These are phyloP conservation scores for Bubo blakistoni DNA, from an alignment of 2,113 vertebrate species.

Conservation along the genomic window DNA sequence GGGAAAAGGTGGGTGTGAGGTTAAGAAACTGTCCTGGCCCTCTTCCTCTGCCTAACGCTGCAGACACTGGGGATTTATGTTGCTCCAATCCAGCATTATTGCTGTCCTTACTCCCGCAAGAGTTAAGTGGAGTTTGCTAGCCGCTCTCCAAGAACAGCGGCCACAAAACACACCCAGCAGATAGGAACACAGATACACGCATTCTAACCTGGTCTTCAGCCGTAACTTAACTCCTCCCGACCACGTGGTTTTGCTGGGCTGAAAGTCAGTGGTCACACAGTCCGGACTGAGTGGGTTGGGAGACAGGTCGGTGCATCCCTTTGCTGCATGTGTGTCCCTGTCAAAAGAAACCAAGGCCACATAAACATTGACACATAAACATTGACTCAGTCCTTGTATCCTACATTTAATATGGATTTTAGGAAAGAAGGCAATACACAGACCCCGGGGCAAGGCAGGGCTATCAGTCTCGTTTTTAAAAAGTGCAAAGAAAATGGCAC, in stretches of 20 bases:
- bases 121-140: neutral
- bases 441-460: neutral
- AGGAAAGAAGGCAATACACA: neutral
- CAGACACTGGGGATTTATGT: accelerated
- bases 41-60: accelerated
- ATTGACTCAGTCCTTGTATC: neutral
- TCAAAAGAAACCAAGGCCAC: neutral
- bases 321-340: slow-evolving; percentile 68
- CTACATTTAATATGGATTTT: neutral
- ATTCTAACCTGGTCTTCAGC: slow-evolving; percentile 70
- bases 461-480: neutral
- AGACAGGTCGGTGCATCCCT: neutral
- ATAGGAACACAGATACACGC: accelerated
- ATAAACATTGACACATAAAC: neutral
- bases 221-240: slow-evolving; percentile 56
- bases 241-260: slow-evolving; percentile 58
- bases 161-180: neutral
- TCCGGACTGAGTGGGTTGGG: neutral
- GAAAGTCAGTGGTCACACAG: slow-evolving; percentile 8
- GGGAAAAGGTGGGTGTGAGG: neutral
- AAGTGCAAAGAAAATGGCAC: neutral
- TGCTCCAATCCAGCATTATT: neutral
- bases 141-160: neutral
- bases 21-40: neutral
- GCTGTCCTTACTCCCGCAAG: neutral